A percentile compares a stretch with the other conserved stretches of the same genome.
Evolutionary conservation across 2,797 vertebrate genomes (phyloP).

Genomic region (Anguilla anguilla): DNA sequence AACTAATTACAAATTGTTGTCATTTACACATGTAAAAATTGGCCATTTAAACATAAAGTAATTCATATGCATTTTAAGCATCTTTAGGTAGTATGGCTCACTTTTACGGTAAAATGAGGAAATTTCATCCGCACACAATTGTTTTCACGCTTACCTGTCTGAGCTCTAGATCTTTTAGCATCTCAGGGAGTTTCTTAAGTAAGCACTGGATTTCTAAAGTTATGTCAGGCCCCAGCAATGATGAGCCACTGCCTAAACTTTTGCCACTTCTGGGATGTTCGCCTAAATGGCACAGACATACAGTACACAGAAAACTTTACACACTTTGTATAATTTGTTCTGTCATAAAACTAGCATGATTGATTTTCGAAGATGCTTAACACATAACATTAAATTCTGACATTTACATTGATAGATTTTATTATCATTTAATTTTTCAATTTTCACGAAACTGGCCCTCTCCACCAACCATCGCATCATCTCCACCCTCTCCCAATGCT

Average conservation of each 20-base stretch:
- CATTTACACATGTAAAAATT: no score
- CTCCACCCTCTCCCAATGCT: no score
- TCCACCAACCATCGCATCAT: no score
- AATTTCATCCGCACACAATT: neutral
- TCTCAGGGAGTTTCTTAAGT: slow-evolving; percentile 68
- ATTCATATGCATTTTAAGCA: no score
- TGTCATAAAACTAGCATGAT: neutral
- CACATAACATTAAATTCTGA: no score
- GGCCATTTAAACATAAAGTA: no score
- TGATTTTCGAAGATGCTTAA: neutral
- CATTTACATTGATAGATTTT: no score
- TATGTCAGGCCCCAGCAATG: slow-evolving; percentile 64
- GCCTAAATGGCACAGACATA: slow-evolving; percentile 39
- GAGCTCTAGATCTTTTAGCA: slow-evolving; percentile 64
- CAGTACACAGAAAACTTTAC: neutral
- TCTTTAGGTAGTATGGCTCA: no score
- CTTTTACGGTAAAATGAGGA: no score
- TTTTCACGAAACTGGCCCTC: no score
- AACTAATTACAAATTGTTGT: no score
- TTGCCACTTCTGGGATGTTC: slow-evolving; percentile 23
- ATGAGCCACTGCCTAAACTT: slow-evolving; percentile 25
- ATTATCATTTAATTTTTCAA: no score
- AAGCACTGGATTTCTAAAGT: slow-evolving; percentile 71
- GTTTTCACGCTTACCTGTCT: slow-evolving; percentile 71
- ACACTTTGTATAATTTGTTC: neutral